Conservation (phyloP, 2,113 vertebrate genomes). For the Zapornia atra region DNA sequence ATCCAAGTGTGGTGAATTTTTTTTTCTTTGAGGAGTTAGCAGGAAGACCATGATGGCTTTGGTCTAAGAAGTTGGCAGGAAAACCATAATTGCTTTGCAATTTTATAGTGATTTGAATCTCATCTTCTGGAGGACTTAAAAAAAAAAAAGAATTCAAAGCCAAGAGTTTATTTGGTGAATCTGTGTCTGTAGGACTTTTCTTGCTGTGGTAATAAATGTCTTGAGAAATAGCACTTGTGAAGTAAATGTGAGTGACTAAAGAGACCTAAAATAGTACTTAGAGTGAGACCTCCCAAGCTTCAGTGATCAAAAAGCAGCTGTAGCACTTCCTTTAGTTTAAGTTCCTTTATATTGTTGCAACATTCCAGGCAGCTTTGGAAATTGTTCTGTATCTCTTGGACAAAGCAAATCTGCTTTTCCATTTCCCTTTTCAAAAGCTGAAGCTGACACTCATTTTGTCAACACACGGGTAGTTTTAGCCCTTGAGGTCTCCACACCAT, state of each 20-base stretch:
- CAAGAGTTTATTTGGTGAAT: not conserved
- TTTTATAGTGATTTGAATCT: not conserved
- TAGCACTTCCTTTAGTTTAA: conserved; percentile 14
- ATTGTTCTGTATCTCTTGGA: not conserved
- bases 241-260: not conserved
- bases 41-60: not conserved
- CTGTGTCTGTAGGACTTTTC: not conserved
- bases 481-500: not conserved
- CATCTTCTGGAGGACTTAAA: not conserved
- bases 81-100: not conserved
- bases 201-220: not conserved
- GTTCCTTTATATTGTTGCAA: not conserved
- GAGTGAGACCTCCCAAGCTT: not conserved
- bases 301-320: not conserved
- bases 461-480: conserved; percentile 2
- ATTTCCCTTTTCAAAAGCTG: conserved; percentile 26
- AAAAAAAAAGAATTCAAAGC: not conserved
- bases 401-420: conserved; percentile 8
- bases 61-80: not conserved
- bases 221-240: not conserved
- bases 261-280: not conserved
- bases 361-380: not conserved
- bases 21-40: not conserved
- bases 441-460: not conserved
- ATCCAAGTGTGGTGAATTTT: not conserved